Percentiles rank a stretch among this genome's conserved stretches.
phyloP scores from a whole-genome alignment of 2,888 invertebrate species.

The Nymphalis urticae region DNA sequence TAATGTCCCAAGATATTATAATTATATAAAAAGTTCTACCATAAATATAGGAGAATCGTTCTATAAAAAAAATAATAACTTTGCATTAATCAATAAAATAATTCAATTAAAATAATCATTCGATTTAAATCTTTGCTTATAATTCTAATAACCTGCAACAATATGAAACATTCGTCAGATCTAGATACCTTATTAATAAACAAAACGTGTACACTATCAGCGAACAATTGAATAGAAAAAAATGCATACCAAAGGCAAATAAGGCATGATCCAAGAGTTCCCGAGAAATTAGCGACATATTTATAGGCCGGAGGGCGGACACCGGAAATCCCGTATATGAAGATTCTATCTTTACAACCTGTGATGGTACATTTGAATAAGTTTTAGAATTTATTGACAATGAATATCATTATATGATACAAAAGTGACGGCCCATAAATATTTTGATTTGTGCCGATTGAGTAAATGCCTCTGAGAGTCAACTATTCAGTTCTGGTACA shows the following conservation, averaged over 20 bases:
- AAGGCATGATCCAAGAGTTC: conserved; percentile 49
- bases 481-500: not conserved
- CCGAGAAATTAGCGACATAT: conserved; percentile 64
- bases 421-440: conserved; percentile 18
- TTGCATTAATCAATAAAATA: too few relatives aligned
- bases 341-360: conserved; percentile 68
- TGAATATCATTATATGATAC: conserved; percentile 41
- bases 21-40: too few relatives aligned
- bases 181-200: conserved; percentile 34
- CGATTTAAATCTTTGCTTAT: too few relatives aligned
- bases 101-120: too few relatives aligned
- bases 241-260: conserved; percentile 38
- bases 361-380: conserved; percentile 74
- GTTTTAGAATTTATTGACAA: conserved; percentile 66
- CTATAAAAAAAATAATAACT: too few relatives aligned
- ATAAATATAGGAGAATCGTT: too few relatives aligned
- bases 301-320: conserved; percentile 52
- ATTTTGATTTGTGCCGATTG: not conserved
- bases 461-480: conserved; percentile 22
- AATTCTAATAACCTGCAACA: not conserved
- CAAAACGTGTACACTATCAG: conserved; percentile 26
- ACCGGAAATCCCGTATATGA: conserved; percentile 78
- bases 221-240: conserved; percentile 38
- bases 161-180: conserved; percentile 18
- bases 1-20: too few relatives aligned